Conservation (phyloP, 1,140 invertebrate species). For the Doryteuthis pealeii region DNA sequence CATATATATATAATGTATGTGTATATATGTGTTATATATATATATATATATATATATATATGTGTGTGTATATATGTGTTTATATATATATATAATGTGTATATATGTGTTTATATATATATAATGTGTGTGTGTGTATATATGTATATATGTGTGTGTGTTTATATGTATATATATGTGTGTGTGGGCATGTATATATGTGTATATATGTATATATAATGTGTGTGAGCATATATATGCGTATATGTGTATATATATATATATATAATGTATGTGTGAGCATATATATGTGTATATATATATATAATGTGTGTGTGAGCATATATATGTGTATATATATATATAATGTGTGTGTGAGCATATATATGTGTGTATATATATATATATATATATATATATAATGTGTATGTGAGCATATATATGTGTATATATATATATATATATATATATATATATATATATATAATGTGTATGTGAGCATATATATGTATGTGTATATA, state of each 20-base stretch:
- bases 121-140: background rate
- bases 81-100: slow-evolving; percentile 10
- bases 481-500: background rate
- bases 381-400: background rate
- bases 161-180: no score
- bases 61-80: background rate
- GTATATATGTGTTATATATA: background rate
- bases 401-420: no score
- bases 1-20: background rate
- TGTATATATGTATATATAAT: background rate
- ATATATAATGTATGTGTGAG: background rate
- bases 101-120: no score
- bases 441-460: background rate
- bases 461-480: no score
- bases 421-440: background rate
- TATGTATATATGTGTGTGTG: background rate
- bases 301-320: background rate
- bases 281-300: background rate
- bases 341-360: no score
- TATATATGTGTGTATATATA: background rate
- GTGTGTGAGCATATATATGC: background rate
- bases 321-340: background rate
- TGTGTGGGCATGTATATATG: background rate
- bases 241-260: slow-evolving; percentile 3
- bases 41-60: slow-evolving; percentile 3